A percentile compares a stretch with the other conserved stretches of the same genome.
These are phyloP conservation scores for Ornithoptera priamus DNA, from an alignment of 2,888 invertebrate species.

Conservation along the genomic window DNA sequence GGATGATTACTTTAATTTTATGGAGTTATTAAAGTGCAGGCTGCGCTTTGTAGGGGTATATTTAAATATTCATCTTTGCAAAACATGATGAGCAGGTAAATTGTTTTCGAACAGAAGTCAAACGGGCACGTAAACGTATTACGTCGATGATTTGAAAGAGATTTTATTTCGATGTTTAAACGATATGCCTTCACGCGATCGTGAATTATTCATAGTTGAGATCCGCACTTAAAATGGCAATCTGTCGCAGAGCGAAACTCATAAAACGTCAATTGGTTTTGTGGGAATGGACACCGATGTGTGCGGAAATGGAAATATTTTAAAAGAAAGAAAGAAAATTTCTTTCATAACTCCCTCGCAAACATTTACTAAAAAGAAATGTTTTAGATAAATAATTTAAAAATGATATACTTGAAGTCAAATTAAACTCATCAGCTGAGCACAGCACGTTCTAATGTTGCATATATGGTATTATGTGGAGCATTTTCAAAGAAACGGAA, in stretches of 20 bases:
- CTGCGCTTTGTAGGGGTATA: neutral
- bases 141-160: constrained; percentile 34
- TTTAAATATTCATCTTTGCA: neutral
- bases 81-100: constrained; percentile 5
- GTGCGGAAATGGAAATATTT: constrained; percentile 11
- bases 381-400: too few species aligned
- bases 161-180: constrained; percentile 50
- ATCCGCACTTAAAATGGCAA: constrained; percentile 65
- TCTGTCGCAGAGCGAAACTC: constrained; percentile 52
- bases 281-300: constrained; percentile 29
- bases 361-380: too few species aligned
- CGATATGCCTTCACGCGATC: constrained; percentile 49
- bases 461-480: too few species aligned
- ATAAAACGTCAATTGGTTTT: constrained; percentile 54
- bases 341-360: too few species aligned
- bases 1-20: neutral
- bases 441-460: too few species aligned
- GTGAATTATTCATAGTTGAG: constrained; percentile 65
- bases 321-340: too few species aligned
- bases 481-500: too few species aligned
- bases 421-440: too few species aligned
- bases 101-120: constrained; percentile 26
- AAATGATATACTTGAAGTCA: too few species aligned
- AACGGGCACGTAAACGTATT: constrained; percentile 35
- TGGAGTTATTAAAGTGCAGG: neutral